Evolutionary conservation across 2,888 invertebrate species (phyloP), one percentile per base, ranked within the genome.

Genomic region (Drosophila melanocephala): DNA sequence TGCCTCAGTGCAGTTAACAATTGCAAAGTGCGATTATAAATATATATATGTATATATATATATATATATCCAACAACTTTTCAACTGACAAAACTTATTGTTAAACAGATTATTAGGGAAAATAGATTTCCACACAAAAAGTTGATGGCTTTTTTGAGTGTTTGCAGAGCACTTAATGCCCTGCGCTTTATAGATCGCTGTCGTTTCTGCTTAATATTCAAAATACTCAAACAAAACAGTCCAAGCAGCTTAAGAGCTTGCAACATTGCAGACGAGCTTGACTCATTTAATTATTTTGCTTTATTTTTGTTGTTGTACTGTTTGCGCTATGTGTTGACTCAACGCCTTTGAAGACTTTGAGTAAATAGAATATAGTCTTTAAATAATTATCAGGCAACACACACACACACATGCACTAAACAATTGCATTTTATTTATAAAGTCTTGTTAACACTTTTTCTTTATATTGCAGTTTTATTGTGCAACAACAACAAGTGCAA

Each of bases 391-490:
- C 57, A 58, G 30, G 33, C 61, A 60, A 51, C 19, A 39, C 50
- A 60, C 56, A 58, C 16, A 7, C 6, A 30, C 28, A 32, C 19
- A 35, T 73, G 69, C 63, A 68, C 59, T 74, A 66, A 75, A 52
- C 62, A 59, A 72, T 50, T 70, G 66, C 58, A 81, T 28, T 68
- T 50, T 68, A 75, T 64, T 57, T 75, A 55, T 51, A 51, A 62
- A 35, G 58, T 44, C 37, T 58, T 79, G 56, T 60, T 65, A 75
- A 67, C 76, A 65, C 22, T 51, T 60, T 53, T 30, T 63, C 26
- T 61, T 39, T 37, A 26, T 37, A 26, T 42, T 88, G 73, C 89
- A 87, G 86, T 79, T 81, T 83, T 87, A 88, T 90, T 88, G 86
- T 88, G 72, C 84, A 86, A 75, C 79, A 86, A 74, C 71, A 87